These are phyloP conservation scores for Apotomis turbidana DNA, from an alignment of 2,888 invertebrate genomes.

Conservation along the genomic window DNA sequence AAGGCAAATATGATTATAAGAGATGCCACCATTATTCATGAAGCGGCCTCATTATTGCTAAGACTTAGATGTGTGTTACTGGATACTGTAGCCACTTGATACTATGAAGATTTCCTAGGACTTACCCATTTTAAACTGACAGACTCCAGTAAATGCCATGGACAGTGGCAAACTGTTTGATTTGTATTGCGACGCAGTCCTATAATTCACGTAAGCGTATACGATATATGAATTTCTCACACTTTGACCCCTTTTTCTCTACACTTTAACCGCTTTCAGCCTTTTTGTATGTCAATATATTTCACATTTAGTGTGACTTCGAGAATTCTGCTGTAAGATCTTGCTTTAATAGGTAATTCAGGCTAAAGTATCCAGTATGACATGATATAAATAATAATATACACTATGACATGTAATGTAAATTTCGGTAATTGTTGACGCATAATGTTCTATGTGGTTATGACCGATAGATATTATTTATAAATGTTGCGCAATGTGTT, in stretches of 20 bases:
- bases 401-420: conserved; percentile 65
- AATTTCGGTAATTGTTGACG: conserved; percentile 66
- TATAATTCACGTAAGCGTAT: no score
- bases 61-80: conserved; percentile 11
- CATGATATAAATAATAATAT: conserved; percentile 44
- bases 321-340: background rate
- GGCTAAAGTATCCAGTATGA: conserved; percentile 27
- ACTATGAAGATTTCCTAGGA: background rate
- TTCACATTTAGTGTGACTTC: background rate
- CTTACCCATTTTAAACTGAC: background rate
- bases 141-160: background rate
- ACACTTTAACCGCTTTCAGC: background rate
- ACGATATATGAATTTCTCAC: no score
- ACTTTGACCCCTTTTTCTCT: background rate
- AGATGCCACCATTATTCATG: conserved; percentile 45
- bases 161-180: no score
- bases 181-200: no score
- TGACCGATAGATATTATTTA: conserved; percentile 63
- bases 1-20: conserved; percentile 40
- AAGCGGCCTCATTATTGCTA: conserved; percentile 38
- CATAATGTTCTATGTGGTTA: conserved; percentile 70
- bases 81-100: conserved; percentile 3
- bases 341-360: background rate
- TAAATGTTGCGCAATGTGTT: conserved; percentile 79
- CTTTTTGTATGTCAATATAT: background rate